Base-by-base conservation (phyloP, 2,113 vertebrate species). In the Dendrocopos noguchii region DNA sequence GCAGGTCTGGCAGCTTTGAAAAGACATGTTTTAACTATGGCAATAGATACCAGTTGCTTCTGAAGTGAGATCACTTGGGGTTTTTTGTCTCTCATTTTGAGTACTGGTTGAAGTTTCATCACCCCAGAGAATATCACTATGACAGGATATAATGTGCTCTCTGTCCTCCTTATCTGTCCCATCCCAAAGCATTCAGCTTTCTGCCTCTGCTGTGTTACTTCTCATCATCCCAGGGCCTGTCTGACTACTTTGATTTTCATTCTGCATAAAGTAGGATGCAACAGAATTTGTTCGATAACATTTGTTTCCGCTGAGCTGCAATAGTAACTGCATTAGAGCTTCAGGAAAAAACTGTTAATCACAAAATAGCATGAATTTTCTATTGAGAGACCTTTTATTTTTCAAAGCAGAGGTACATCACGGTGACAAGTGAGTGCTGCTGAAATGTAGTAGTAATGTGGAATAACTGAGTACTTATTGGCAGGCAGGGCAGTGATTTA, bases 401-500 rank as follows among this genome's bases (percentile, higher is more conserved):
- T 93, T 34, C 56, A 14, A 82, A 70, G 67, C 27, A 29, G 53
- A 74, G 12, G 36, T 85, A 28, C 19, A 76, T 85, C 79, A 56
- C 29, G 70, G 50, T 52, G 80, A 60, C 56, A 76, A 59, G 68
- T 16, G 17, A 56, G 68, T 85, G 47, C 72, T 83, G 72, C 71
- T 89, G 73, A 80, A 53, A 77, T 82, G 39, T 24, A 67, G 60
- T 16, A 36, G 12, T 16, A 36, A 11, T 10, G 16, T 72, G 61
- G 84, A 90, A 80, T 95, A 78, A 75, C 44, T 60, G 64, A 84
- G 86, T 77, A 55, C 65, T 82, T 85, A 87, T 74, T 80, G 81
- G 60, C 75, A 91, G 75, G 70, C 65, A 67, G 60, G 85, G 22
- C 60, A 59, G 57, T 85, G 87, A 83, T 94, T 87, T 91, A 94